Conservation (phyloP, 2,113 vertebrate species). For the Rhadina sibilatrix region DNA sequence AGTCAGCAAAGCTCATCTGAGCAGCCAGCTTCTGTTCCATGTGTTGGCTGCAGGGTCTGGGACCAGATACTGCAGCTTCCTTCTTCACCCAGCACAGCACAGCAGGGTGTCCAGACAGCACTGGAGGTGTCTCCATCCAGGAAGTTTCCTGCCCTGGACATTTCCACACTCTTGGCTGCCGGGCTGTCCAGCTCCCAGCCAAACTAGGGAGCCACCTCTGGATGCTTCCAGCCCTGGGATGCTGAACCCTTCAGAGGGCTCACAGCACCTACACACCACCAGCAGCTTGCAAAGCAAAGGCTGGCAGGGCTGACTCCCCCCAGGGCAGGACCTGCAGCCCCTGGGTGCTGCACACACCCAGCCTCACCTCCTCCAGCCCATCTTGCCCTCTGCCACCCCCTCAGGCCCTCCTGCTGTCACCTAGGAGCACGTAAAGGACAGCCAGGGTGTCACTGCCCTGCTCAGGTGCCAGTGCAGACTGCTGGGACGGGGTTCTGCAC, state of each 20-base stretch:
- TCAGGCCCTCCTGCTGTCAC: not conserved
- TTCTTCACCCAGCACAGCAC: not conserved
- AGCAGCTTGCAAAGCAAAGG: not conserved
- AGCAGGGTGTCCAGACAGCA: not conserved
- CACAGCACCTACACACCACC: not conserved
- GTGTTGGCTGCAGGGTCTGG: not conserved
- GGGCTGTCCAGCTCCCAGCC: rapidly evolving
- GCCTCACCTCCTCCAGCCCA: not conserved
- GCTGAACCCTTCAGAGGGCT: not conserved
- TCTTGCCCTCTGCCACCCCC: not conserved
- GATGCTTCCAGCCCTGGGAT: not conserved
- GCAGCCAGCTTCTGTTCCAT: not conserved
- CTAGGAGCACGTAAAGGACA: not conserved
- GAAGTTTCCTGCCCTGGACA: not conserved
- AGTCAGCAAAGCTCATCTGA: not conserved
- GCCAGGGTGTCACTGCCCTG: not conserved
- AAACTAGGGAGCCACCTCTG: rapidly evolving
- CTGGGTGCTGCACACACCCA: not conserved
- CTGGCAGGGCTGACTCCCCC: not conserved
- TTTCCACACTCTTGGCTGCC: rapidly evolving
- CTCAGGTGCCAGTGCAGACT: not conserved
- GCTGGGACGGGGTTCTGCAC: not conserved
- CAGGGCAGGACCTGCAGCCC: not conserved
- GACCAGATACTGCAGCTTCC: not conserved
- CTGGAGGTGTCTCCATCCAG: not conserved